Conservation (phyloP, 2,113 vertebrate genomes). For the Apus apus region DNA sequence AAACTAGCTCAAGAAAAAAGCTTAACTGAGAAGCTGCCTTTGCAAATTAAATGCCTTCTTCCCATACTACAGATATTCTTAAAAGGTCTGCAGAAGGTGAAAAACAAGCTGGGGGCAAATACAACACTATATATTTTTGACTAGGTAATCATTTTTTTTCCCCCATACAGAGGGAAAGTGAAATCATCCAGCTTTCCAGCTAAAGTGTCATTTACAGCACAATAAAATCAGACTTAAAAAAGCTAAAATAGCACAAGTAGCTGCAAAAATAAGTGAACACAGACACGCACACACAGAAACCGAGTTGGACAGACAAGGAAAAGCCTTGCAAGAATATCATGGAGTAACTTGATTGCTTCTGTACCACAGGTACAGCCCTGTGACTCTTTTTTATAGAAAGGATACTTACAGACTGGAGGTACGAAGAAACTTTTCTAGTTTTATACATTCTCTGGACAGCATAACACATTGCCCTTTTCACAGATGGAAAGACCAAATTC, state of each 20-base stretch:
- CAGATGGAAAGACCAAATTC: background rate
- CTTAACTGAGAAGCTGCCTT: conserved; percentile 25
- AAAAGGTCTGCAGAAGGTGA: conserved; percentile 13
- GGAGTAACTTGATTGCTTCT: background rate
- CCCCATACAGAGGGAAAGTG: background rate
- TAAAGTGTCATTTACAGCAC: background rate
- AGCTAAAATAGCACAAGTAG: background rate
- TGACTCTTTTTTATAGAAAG: background rate
- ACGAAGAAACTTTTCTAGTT: background rate
- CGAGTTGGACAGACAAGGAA: background rate
- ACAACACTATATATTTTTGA: background rate
- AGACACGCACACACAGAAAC: background rate
- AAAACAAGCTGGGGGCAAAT: conserved; percentile 23
- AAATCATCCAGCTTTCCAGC: conserved; percentile 14
- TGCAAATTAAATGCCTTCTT: background rate
- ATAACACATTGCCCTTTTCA: background rate
- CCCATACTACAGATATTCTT: background rate
- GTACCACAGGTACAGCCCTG: background rate
- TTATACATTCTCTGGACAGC: background rate
- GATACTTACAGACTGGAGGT: background rate
- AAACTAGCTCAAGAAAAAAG: background rate
- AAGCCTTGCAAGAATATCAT: background rate
- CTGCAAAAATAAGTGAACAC: background rate
- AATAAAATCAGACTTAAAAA: conserved; percentile 8
- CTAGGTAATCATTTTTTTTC: conserved; percentile 11